These are phyloP conservation scores for Acinonyx jubatus DNA, from an alignment of 2,113 vertebrate genomes.

Conservation along the genomic window DNA sequence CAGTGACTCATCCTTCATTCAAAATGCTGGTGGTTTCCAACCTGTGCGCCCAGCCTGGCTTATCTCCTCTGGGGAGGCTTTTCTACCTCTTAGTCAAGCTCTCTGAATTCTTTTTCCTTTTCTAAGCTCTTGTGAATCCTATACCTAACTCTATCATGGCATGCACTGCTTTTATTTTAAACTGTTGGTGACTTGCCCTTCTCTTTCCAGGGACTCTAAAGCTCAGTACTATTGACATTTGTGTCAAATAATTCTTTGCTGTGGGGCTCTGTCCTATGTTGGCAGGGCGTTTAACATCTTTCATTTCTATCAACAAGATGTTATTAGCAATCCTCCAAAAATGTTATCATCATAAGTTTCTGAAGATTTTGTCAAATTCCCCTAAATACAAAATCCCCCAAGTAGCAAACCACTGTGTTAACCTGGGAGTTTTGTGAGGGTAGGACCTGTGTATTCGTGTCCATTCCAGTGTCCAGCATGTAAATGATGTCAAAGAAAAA, in stretches of 20 bases:
- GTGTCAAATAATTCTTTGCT: background rate
- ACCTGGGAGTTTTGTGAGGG: background rate
- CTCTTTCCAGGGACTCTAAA: background rate
- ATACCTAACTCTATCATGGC: background rate
- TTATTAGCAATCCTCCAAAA: background rate
- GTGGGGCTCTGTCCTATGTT: background rate
- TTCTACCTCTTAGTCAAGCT: background rate
- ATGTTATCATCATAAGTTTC: background rate
- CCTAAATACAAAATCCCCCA: background rate
- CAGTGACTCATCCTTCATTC: background rate
- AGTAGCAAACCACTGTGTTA: background rate
- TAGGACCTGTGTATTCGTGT: background rate
- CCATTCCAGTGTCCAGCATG: background rate
- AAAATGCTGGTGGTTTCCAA: background rate
- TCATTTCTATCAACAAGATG: background rate
- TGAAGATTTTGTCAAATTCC: background rate
- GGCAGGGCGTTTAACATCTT: background rate
- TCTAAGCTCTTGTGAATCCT: background rate
- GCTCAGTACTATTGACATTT: background rate
- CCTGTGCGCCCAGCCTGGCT: background rate
- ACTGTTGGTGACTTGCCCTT: background rate
- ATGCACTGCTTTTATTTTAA: background rate
- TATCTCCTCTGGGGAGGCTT: background rate
- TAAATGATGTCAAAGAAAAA: background rate
- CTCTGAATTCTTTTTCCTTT: background rate